A percentile compares a stretch with the other conserved stretches of the same genome.
phyloP scores from a whole-genome alignment of 2,113 vertebrate genomes.

The Megalops atlanticus region DNA sequence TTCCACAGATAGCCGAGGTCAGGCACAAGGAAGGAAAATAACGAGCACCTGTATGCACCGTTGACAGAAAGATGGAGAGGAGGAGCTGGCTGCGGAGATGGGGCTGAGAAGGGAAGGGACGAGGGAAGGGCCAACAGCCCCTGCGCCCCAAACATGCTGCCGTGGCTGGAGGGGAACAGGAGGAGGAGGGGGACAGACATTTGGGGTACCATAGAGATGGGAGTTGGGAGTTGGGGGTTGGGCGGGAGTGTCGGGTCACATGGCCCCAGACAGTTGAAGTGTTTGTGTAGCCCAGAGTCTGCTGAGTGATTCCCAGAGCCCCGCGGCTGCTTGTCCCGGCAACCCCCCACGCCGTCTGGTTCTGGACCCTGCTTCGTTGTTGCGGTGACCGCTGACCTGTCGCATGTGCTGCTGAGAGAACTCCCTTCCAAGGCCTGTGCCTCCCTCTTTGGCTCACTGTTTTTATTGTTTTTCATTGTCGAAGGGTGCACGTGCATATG shows the following conservation, averaged over 20 bases:
- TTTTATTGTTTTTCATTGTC: not conserved
- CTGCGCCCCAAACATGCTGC: not conserved
- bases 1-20: constrained; percentile 35
- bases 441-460: not conserved
- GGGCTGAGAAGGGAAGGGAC: not conserved
- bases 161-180: constrained; percentile 26
- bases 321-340: constrained; percentile 68
- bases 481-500: not conserved
- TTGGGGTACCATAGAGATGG: no score
- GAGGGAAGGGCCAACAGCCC: not conserved
- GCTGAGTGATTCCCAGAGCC: constrained; percentile 61
- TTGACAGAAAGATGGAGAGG: constrained; percentile 56
- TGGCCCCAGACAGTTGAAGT: constrained; percentile 54
- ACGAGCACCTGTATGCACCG: constrained; percentile 12
- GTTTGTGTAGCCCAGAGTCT: constrained; percentile 47
- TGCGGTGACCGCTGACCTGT: constrained; percentile 17
- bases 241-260: constrained; percentile 65
- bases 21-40: constrained; percentile 39
- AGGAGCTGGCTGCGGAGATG: no score
- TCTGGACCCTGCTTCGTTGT: constrained; percentile 14
- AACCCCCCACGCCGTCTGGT: constrained; percentile 35
- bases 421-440: not conserved
- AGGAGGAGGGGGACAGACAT: constrained; percentile 41
- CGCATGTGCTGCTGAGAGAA: constrained; percentile 14
- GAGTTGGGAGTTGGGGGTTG: not conserved